These are phyloP conservation scores for Saccostrea cuccullata DNA, from an alignment of 1,140 invertebrate genomes.

Conservation along the genomic window DNA sequence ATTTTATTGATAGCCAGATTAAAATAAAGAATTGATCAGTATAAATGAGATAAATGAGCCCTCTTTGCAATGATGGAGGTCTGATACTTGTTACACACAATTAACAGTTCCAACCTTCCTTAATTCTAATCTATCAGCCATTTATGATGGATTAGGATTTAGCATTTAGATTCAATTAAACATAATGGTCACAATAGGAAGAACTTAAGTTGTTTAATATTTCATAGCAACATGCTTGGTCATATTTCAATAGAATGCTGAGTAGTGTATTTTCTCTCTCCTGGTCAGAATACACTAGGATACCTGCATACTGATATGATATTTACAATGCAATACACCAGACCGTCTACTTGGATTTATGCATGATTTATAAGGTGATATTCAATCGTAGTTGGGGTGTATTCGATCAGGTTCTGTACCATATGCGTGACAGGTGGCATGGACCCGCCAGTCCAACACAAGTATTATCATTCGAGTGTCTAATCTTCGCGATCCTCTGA, in stretches of 20 bases:
- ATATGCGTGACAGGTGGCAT: conserved; percentile 20
- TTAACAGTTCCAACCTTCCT: too few species aligned
- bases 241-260: background rate
- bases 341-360: conserved; percentile 6
- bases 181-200: too few species aligned
- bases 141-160: too few species aligned
- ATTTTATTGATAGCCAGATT: too few species aligned
- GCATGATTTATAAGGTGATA: conserved; percentile 28
- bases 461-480: conserved; percentile 16
- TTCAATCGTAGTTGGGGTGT: conserved; percentile 3
- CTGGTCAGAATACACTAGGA: background rate
- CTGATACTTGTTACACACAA: too few species aligned
- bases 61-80: too few species aligned
- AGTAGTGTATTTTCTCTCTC: background rate
- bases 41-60: too few species aligned
- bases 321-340: conserved; percentile 18
- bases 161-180: too few species aligned
- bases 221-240: too few species aligned
- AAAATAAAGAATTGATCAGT: too few species aligned
- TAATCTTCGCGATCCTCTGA: background rate
- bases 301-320: background rate
- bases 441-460: background rate
- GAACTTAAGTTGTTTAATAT: too few species aligned
- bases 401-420: conserved; percentile 1
- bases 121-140: too few species aligned